Base-by-base conservation (phyloP, 2,888 invertebrate species). In the Erannis defoliaria region DNA sequence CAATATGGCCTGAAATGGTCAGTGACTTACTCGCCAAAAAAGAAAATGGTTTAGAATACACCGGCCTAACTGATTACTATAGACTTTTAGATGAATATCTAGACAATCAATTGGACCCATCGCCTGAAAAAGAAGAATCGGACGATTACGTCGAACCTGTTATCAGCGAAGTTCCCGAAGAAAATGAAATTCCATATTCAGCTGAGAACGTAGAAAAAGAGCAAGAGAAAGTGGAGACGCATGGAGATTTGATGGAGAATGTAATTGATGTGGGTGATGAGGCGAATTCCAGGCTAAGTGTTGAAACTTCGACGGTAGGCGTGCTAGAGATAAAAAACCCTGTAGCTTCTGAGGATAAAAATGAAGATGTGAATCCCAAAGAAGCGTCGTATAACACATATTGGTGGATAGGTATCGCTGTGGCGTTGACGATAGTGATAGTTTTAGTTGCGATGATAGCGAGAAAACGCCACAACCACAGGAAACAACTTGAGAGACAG, bases 11-110 rank as follows among this genome's bases (percentile, higher is more conserved):
- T 21, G 90, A 92, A 71, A 84, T 94, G 75, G 77, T 94, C 3
- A 89, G 89, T 40, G 93, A 93, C 66, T 74, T 93, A 55, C 84
- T 93, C 40, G 89, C 86, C 19, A 91, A 82, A 78, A 87, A 80
- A 68, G 93, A 93, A 79, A 86, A 93, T 38, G 90, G 91, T 1
- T 75, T 94, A 9, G 90, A 93, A 68, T 87, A 93, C 21, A 89
- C 87, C n/a, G 88, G 92, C 0, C 74, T 94, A 0, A 87, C 94
- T 6, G 91, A 94, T 61, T 94, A 94, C 72, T 95, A 94, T 71
- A 85, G 88, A 70, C 88, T 94, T 0, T 74, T 94, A 60, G 93
- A 93, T 66, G 91, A 93, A 66, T 94, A 94, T 78, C 82, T 94
- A 66, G 92, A 93, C 31, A 86, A 82, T 31, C 93, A 94, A 64